Evolutionary conservation across 2,797 vertebrate species (phyloP), one percentile per base, ranked within the genome.

Genomic region (Clarias pachynema): DNA sequence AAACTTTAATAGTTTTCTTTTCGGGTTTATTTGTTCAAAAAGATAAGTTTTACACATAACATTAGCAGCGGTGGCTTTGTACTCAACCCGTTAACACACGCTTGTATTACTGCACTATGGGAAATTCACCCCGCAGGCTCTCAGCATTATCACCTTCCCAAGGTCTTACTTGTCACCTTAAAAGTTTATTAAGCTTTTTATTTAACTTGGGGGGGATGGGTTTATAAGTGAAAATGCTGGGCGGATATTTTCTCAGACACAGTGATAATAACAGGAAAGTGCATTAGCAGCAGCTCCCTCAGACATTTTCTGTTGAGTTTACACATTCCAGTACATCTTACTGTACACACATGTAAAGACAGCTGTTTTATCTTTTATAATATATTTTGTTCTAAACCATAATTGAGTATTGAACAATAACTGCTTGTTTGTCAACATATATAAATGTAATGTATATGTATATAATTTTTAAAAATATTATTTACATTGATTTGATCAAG

Each of bases 261-360:
- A 53, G 49, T 53, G 49, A 53, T n/a, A 44, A 79, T 62, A 79
- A 79, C 14, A 57, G 7, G 84, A 37, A 44, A 75, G 49, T 82
- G 80, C 83, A 84, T 78, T 77, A 81, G 85, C 88, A 87, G 88
- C 87, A 65, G 14, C 22, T 77, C n/a, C 26, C 53, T 31, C 16
- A 29, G 49, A 22, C 40, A 60, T 18, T 65, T 34, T 3, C 57
- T 37, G 57, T 20, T 83, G 80, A 83, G 65, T 79, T 15, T 44
- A 85, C 86, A 88, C 84, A 88, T 88, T 89, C 88, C 75, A 22
- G 6, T 31, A 24, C 2, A 18, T 12, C 53, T 31, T 4, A 31
- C 74, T 29, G 6, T 12, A 20, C 56, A 6, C 14, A 49, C 44
- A 59, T 77, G 53, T 31, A 34, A 34, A 57, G 8, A 77, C 18